phyloP scores from a whole-genome alignment of 2,797 vertebrate species.

The Arrhamphus sclerolepis region DNA sequence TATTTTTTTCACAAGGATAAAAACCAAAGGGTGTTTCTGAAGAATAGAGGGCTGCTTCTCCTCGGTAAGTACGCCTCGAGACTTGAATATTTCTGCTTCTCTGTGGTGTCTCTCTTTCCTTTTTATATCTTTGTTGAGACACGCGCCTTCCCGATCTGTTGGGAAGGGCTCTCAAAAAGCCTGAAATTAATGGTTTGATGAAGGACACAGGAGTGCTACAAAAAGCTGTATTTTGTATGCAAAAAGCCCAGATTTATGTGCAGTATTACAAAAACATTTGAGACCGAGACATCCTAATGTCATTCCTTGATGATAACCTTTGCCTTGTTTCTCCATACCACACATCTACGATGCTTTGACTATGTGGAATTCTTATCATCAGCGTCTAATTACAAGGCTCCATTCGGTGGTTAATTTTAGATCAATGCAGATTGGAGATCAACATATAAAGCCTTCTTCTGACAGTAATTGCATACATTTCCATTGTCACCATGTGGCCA shows the following conservation, averaged over 20 bases:
- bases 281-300: neutral
- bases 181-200: conserved; percentile 7
- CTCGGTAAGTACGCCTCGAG: neutral
- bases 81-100: conserved; percentile 7
- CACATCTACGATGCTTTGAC: neutral
- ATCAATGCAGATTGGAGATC: neutral
- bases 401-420: neutral
- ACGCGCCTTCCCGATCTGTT: neutral
- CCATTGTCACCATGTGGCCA: no score
- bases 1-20: neutral
- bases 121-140: neutral
- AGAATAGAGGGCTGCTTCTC: neutral
- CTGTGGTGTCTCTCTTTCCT: neutral
- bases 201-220: neutral
- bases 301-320: neutral
- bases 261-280: neutral
- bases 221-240: neutral
- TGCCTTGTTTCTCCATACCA: neutral
- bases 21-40: conserved; percentile 8
- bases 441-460: neutral
- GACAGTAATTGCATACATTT: no score
- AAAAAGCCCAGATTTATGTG: neutral
- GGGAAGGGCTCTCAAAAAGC: neutral
- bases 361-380: conserved; percentile 3
- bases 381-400: neutral